phyloP scores from a whole-genome alignment of 1,140 invertebrate genomes.

The Protaetia brevitarsis region DNA sequence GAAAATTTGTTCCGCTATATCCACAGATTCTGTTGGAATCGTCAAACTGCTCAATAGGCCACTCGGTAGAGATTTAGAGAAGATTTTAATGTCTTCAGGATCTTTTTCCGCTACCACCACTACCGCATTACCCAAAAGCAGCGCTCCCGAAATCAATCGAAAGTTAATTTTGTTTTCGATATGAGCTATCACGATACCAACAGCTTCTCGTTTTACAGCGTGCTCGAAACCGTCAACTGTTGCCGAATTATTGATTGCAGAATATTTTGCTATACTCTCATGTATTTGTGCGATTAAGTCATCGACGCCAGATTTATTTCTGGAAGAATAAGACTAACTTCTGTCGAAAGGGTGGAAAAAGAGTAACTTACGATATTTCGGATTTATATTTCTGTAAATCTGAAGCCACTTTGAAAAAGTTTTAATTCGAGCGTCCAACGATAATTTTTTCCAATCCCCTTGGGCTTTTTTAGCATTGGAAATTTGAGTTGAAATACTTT shows the following conservation, averaged over 20 bases:
- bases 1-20: not conserved
- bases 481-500: slow-evolving; percentile 45
- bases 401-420: slow-evolving; percentile 27
- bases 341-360: not conserved
- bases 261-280: slow-evolving; percentile 1
- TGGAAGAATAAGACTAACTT: not conserved
- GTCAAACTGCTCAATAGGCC: not conserved
- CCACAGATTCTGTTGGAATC: not conserved
- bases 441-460: slow-evolving; percentile 47
- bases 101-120: slow-evolving; percentile 1
- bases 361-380: slow-evolving; percentile 14
- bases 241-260: not conserved
- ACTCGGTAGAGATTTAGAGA: not conserved
- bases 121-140: slow-evolving; percentile 36
- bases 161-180: slow-evolving; percentile 14
- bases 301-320: not conserved
- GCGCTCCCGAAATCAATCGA: slow-evolving; percentile 27
- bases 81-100: not conserved
- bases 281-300: slow-evolving; percentile 24
- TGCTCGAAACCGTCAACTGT: slow-evolving; percentile 24
- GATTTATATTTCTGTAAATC: slow-evolving; percentile 27
- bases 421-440: slow-evolving; percentile 29
- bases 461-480: slow-evolving; percentile 48
- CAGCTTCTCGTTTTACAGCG: slow-evolving; percentile 24
- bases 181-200: slow-evolving; percentile 32